Base-by-base conservation (phyloP, 2,797 vertebrate genomes). In the Dendrocincla fuliginosa region DNA sequence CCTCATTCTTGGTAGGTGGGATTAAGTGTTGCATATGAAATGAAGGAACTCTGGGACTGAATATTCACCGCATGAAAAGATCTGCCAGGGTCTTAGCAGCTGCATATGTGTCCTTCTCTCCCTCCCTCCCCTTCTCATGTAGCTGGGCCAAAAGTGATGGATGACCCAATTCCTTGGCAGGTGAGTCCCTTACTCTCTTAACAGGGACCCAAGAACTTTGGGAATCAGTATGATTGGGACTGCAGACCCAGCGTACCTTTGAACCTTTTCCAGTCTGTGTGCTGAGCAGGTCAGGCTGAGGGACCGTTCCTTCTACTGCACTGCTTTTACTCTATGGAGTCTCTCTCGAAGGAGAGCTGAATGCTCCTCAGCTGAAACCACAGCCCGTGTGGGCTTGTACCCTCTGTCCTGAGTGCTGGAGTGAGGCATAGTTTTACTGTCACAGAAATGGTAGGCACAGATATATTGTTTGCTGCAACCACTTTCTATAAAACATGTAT, bases 21-120 rank as follows among this genome's bases (percentile, higher is more conserved):
- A 89, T 73, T 77, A 35, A 59, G 12, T 59, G 18, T 13, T 84
- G 16, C 28, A 32, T 82, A 25, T 13, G 20, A 7, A 61, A 18
- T 11, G 4, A 42, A 49, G 53, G 25, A 59, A 59, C 28, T 77
- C 42, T 44, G 42, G 64, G 6, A 8, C 13, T 27, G 15, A 39
- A 19, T 53, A 59, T 44, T 64, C 12, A 47, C 8, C 49, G 44
- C 18, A 13, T 28, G 2, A 64, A 68, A 68, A 68, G 33, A 27
- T 41, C 15, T 65, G 13, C 12, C 16, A 75, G 10, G 6, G 20
- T 57, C 13, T 81, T 39, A 33, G 27, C 8, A 46, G 61, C 25
- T 23, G 16, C 16, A 3, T 44, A 24, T 28, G 0, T 20, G 16
- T 18, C 4, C 13, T 17, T 30, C 15, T 5, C 19, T 57, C 3